Percentiles rank a stretch among this genome's conserved stretches.
Conservation (phyloP, 1,140 invertebrate species). For the Tigriopus japonicus region DNA sequence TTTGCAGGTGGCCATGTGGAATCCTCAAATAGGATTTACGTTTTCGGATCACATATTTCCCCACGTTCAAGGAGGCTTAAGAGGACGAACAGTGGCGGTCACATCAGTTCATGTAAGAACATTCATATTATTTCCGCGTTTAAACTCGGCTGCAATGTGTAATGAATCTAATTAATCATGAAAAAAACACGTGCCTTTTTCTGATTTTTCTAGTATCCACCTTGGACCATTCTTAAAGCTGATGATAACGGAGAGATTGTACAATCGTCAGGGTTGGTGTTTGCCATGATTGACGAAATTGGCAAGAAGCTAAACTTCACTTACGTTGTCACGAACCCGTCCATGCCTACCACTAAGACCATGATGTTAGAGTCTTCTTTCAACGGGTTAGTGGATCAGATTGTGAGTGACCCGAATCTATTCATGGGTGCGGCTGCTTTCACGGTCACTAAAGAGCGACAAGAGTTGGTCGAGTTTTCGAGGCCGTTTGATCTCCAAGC, state of each 20-base stretch:
- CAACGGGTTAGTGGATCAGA: constrained; percentile 22
- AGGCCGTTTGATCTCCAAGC: constrained; percentile 50
- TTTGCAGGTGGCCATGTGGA: too few species aligned
- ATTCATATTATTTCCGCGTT: too few species aligned
- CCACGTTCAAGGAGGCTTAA: constrained; percentile 52
- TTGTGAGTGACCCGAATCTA: constrained; percentile 31
- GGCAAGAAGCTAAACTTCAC: constrained; percentile 60
- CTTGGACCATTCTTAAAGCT: constrained; percentile 49
- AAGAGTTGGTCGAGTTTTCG: constrained; percentile 52
- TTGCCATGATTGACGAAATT: constrained; percentile 59
- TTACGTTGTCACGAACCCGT: constrained; percentile 22
- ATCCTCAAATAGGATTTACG: too few species aligned
- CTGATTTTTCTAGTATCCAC: constrained; percentile 49
- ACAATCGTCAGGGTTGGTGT: constrained; percentile 45
- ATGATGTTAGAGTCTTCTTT: constrained; percentile 16
- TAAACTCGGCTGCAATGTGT: too few species aligned
- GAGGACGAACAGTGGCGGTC: constrained; percentile 35
- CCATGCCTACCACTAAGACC: constrained; percentile 10
- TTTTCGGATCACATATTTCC: constrained; percentile 47
- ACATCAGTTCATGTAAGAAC: constrained; percentile 20
- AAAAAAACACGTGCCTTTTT: too few species aligned
- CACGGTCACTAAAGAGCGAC: constrained; percentile 40
- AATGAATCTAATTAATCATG: too few species aligned
- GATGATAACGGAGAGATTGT: constrained; percentile 34
- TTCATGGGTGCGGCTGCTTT: constrained; percentile 41